A percentile compares a stretch with the other conserved stretches of the same genome.
These are phyloP conservation scores for Pseudois nayaur DNA, from an alignment of 2,113 vertebrate species.

Conservation along the genomic window DNA sequence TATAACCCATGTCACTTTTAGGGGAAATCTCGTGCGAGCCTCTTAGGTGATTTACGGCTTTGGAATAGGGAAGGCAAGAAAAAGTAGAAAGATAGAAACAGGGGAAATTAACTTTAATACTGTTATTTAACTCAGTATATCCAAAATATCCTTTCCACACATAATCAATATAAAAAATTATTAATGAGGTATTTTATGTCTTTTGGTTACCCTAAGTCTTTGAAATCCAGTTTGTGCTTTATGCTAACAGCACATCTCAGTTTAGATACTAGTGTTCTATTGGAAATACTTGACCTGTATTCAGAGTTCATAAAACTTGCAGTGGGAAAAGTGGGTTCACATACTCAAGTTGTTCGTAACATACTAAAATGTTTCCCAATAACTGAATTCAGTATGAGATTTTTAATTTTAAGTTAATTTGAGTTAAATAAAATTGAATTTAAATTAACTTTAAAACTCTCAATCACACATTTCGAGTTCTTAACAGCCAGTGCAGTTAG, in stretches of 20 bases:
- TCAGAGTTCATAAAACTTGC: constrained; percentile 9
- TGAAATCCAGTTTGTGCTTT: background rate
- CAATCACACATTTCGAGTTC: background rate
- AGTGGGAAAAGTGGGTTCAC: background rate
- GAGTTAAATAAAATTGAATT: background rate
- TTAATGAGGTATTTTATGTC: background rate
- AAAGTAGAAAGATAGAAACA: background rate
- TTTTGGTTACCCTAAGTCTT: background rate
- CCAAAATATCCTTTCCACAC: background rate
- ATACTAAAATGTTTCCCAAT: background rate
- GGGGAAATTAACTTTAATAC: background rate
- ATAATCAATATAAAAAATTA: background rate
- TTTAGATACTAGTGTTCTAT: background rate
- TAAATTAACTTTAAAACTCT: background rate
- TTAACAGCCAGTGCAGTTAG: background rate
- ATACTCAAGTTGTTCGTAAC: background rate
- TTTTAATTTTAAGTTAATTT: background rate
- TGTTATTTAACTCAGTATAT: background rate
- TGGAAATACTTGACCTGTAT: background rate
- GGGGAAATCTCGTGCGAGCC: background rate
- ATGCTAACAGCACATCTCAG: background rate
- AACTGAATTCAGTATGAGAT: background rate
- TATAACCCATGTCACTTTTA: fast-evolving
- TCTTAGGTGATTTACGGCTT: background rate
- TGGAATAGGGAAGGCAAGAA: background rate